Evolutionary conservation across 2,113 vertebrate genomes (phyloP).

Genomic region (Dipodomys stephensi): DNA sequence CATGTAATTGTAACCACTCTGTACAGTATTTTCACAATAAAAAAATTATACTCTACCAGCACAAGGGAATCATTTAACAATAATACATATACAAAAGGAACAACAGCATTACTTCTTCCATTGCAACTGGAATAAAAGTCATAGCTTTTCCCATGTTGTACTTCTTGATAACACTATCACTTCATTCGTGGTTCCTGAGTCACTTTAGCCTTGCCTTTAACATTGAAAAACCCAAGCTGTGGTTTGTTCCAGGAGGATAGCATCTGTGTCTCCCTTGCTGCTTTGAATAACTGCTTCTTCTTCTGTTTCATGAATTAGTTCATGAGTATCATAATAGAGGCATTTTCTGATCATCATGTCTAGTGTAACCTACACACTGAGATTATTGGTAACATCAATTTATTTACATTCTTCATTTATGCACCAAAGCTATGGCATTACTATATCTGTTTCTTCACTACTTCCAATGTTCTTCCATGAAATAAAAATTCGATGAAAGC

Average conservation of each 20-base stretch:
- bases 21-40: too few species aligned
- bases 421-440: not conserved
- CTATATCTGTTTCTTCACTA: not conserved
- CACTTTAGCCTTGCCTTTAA: not conserved
- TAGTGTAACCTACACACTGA: not conserved
- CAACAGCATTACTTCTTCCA: not conserved
- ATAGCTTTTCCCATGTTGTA: not conserved
- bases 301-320: not conserved
- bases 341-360: not conserved
- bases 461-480: not conserved
- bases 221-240: not conserved
- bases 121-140: not conserved
- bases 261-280: not conserved
- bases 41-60: not conserved
- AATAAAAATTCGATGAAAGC: not conserved
- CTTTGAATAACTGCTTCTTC: not conserved
- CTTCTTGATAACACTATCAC: accelerated
- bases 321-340: not conserved
- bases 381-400: not conserved
- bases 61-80: not conserved
- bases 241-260: not conserved
- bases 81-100: not conserved
- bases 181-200: not conserved
- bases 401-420: not conserved
- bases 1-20: too few species aligned